Evolutionary conservation across 1,140 invertebrate genomes (phyloP), one percentile per base, ranked within the genome.

Genomic region (Drosophila gunungcola): DNA sequence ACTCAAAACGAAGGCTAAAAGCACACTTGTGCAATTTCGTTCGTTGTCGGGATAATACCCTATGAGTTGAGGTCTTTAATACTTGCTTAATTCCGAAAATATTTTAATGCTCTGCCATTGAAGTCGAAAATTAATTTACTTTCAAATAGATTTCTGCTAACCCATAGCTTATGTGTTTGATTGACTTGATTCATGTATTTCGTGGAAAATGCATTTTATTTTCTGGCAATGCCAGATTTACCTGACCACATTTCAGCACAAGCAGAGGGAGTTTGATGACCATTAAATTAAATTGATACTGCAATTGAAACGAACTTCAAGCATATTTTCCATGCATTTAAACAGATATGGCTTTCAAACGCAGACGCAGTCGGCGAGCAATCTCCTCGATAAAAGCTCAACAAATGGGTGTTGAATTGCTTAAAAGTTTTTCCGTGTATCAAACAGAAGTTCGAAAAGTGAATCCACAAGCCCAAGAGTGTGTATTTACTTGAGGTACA

Each of bases 391-490:
- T 76, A 80, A 69, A 78, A 67, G 56, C 60, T 42, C 63, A 65
- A 63, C 68, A 85, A 85, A 73, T 57, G 60, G 67, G 78, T 86
- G 77, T 63, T 73, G 39, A 73, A 84, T 65, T 70, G 63, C 52
- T 49, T 55, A 55, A 69, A 85, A 84, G 72, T 85, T 85, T 73
- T 83, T 55, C 46, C 42, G 45, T 78, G 69, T 73, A 69, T 58
- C 54, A 55, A 80, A 58, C 75, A 56, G 62, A 81, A 85, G 78
- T 86, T 81, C 63, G 58, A 64, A 73, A 86, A 86, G 62, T 78
- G 57, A 64, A 16, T 57, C 54, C 42, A 46, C n/a, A 45, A 39
- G 34, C 25, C 21, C 27, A 52, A 12, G 45, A 12, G 43, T 36
- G 46, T 10, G 34, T 29, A 41, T 38, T 43, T 39, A 76, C 29